Conservation (phyloP, 2,113 vertebrate genomes). For the Neodon shergylaensis region DNA sequence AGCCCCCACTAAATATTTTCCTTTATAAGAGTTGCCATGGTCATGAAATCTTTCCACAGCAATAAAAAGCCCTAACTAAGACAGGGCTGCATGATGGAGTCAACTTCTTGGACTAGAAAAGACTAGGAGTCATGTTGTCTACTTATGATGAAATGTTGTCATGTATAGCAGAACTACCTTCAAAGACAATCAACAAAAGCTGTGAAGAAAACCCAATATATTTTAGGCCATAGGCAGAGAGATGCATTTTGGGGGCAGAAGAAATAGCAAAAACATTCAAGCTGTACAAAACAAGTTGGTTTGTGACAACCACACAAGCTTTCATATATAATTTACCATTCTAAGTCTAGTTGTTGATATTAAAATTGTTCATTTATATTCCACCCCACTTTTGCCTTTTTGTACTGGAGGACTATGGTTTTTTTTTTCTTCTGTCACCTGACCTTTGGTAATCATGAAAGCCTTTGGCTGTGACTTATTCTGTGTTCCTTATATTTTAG, state of each 20-base stretch:
- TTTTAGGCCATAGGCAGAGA: not conserved
- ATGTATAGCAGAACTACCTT: not conserved
- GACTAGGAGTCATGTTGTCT: not conserved
- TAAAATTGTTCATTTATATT: not conserved
- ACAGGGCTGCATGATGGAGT: not conserved
- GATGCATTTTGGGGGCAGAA: not conserved
- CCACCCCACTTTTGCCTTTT: not conserved
- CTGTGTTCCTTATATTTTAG: not conserved
- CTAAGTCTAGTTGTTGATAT: not conserved
- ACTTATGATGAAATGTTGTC: not conserved
- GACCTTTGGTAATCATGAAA: not conserved
- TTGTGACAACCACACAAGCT: not conserved
- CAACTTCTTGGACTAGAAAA: not conserved
- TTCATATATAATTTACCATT: not conserved
- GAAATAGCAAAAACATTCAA: not conserved
- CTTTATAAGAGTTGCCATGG: not conserved
- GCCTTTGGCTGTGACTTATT: not conserved
- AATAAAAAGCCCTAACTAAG: too few relatives aligned
- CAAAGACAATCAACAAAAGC: slow-evolving; percentile 22
- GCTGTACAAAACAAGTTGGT: not conserved
- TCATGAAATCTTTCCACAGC: not conserved
- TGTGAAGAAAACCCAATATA: not conserved
- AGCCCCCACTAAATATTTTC: not conserved
- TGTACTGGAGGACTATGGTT: not conserved
- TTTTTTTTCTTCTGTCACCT: not conserved